phyloP scores from a whole-genome alignment of 53 echinoderm and acorn worm genomes.

The Astropecten irregularis region DNA sequence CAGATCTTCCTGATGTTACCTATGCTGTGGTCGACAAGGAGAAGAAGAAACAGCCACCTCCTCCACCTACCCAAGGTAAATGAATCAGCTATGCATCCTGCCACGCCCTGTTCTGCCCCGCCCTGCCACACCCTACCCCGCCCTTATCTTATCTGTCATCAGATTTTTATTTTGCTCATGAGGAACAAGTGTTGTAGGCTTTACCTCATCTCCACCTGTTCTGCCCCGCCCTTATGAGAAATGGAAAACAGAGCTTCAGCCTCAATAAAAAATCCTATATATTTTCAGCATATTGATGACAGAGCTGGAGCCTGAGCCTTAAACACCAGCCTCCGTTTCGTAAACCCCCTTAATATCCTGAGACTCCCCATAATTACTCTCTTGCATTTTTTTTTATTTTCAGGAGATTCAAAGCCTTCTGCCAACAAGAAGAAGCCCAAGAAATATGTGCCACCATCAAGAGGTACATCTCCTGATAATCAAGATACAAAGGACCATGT shows the following conservation, averaged over 20 bases:
- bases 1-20: slow-evolving; percentile 18
- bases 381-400: too few relatives aligned
- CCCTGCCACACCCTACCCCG: not conserved
- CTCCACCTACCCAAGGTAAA: not conserved
- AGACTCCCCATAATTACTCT: too few relatives aligned
- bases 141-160: not conserved
- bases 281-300: too few relatives aligned
- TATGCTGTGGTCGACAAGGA: slow-evolving; percentile 2
- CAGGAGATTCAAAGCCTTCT: too few relatives aligned
- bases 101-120: not conserved
- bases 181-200: not conserved
- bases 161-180: not conserved
- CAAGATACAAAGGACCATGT: too few relatives aligned
- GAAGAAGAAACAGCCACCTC: not conserved
- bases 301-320: too few relatives aligned
- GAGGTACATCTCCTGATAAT: not conserved
- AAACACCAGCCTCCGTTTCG: too few relatives aligned
- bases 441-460: slow-evolving; percentile 20
- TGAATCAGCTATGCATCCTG: not conserved
- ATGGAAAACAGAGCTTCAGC: too few relatives aligned
- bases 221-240: not conserved
- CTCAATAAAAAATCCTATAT: too few relatives aligned
- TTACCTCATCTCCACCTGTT: not conserved
- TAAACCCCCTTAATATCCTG: too few relatives aligned
- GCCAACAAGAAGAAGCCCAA: slow-evolving; percentile 18